Percentiles rank a stretch among this genome's conserved stretches.
Evolutionary conservation across 2,888 invertebrate genomes (phyloP).

Genomic region (Rhamphomyia laevipes): DNA sequence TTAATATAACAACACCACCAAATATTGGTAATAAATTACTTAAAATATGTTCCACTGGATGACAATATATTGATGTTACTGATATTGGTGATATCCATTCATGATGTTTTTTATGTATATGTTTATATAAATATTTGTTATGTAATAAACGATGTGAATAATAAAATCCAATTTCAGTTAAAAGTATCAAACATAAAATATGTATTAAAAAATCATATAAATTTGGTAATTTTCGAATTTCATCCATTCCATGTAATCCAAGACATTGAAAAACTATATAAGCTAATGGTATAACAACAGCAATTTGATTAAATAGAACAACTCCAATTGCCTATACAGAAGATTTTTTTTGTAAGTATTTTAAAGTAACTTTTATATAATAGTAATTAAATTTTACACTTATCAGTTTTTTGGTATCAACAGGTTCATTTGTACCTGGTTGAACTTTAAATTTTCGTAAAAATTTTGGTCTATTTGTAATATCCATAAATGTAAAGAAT

Average conservation of each 20-base stretch:
- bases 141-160: conserved; percentile 73
- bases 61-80: conserved; percentile 63
- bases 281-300: conserved; percentile 51
- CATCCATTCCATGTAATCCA: conserved; percentile 44
- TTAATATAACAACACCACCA: conserved; percentile 53
- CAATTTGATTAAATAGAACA: conserved; percentile 58
- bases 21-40: conserved; percentile 64
- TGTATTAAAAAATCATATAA: conserved; percentile 57
- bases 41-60: conserved; percentile 61
- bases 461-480: conserved; percentile 54
- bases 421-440: conserved; percentile 63
- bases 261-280: conserved; percentile 44
- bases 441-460: conserved; percentile 68
- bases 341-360: background rate
- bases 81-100: conserved; percentile 80
- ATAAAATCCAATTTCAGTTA: conserved; percentile 71
- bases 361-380: background rate
- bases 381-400: conserved; percentile 33
- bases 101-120: conserved; percentile 74
- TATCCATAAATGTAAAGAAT: conserved; percentile 58
- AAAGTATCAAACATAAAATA: conserved; percentile 52
- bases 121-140: conserved; percentile 57
- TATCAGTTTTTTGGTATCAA: conserved; percentile 44
- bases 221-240: conserved; percentile 54
- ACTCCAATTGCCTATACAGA: conserved; percentile 44